Evolutionary conservation across 1,140 invertebrate genomes (phyloP), one percentile per base, ranked within the genome.

Genomic region (Choristoneura fumiferana): DNA sequence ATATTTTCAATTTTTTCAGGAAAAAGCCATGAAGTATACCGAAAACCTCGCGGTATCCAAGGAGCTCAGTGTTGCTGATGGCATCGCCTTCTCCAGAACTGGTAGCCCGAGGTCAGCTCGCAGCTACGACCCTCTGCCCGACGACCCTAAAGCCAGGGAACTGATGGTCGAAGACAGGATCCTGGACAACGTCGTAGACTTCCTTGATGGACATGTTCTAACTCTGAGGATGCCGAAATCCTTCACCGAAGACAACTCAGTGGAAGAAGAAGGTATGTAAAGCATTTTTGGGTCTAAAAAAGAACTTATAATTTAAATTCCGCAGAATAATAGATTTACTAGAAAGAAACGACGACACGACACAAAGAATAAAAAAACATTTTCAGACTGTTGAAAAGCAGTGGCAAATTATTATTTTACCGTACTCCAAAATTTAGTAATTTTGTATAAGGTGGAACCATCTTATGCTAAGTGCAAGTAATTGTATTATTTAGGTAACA

Each of bases 211-310:
- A 39, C 94, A 95, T 73, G 95, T 94, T 3, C 83, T 96, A 5
- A 94, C 96, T 83, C 90, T 96, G 36, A 95, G 94, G 84, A 90
- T 96, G 55, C 95, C 95, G 13, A 94, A 93, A 66, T 90, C 92
- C 12, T 91, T 93, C 57, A 89, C 92, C 58, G 90, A 91, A 71
- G 91, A 94, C 68, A 94, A 92, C 87, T 92, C 91, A 38, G 92
- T 91, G 72, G 91, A 90, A 73, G 92, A 92, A 69, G 92, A 93
- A 93, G 91, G 91, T 92, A 76, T 71, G 70, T 63, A 45, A 14
- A 6, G 6, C 22, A 29, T 3, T 3, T 2, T 29, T 29, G 22
- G n/a, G n/a, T n/a, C n/a, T n/a, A n/a, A n/a, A n/a, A n/a, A n/a
- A n/a, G n/a, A n/a, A n/a, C n/a, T n/a, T n/a, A n/a, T n/a, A n/a